These are phyloP conservation scores for Drosophila limbata DNA, from an alignment of 2,888 invertebrate genomes.

Conservation along the genomic window DNA sequence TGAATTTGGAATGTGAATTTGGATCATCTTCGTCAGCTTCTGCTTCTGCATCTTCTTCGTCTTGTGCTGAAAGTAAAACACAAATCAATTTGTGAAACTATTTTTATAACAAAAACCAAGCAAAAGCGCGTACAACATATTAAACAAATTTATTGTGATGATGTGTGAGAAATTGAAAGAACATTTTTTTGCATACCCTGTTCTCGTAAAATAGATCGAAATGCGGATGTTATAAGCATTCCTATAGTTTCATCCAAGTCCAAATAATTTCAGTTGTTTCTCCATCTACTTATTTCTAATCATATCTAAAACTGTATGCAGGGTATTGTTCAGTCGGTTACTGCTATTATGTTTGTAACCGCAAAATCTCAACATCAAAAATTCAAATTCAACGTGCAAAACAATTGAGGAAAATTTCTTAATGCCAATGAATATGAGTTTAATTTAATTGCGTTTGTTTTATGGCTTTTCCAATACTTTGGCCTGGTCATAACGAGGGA, in stretches of 20 bases:
- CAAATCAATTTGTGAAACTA: conserved; percentile 72
- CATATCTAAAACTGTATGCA: background rate
- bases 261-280: background rate
- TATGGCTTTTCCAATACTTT: conserved; percentile 28
- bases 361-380: conserved; percentile 44
- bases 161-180: conserved; percentile 72
- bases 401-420: conserved; percentile 28
- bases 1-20: conserved; percentile 58
- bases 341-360: background rate
- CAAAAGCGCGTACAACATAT: conserved; percentile 44
- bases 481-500: conserved; percentile 14
- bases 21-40: conserved; percentile 15
- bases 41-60: background rate
- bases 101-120: conserved; percentile 62
- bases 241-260: too few species aligned
- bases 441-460: conserved; percentile 35
- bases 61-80: conserved; percentile 52
- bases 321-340: background rate
- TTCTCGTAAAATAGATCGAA: background rate
- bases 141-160: conserved; percentile 67
- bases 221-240: background rate
- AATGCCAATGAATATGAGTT: conserved; percentile 27
- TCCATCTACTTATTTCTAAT: background rate
- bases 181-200: conserved; percentile 29
- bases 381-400: conserved; percentile 32